Evolutionary conservation across 2,797 vertebrate genomes (phyloP).

Genomic region (Esox masquinongy): DNA sequence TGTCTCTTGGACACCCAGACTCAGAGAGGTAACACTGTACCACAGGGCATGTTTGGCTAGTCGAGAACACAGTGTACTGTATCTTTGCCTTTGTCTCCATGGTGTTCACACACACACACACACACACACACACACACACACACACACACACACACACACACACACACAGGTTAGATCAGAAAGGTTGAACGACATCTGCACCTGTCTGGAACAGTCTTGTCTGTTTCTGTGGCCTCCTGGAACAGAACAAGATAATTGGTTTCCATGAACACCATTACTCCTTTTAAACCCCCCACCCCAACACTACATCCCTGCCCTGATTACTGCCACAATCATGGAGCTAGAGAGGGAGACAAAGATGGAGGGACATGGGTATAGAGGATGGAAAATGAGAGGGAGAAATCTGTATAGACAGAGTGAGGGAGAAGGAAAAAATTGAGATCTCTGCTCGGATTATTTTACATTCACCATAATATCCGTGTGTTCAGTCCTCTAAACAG

Average conservation of each 20-base stretch:
- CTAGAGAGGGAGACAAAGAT: neutral
- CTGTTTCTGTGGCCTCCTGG: neutral
- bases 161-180: slow-evolving; percentile 18
- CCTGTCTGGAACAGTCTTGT: neutral
- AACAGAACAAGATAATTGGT: too few relatives aligned
- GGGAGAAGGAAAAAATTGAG: neutral
- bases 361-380: neutral
- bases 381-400: neutral
- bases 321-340: too few relatives aligned
- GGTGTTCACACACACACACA: neutral
- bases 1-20: neutral
- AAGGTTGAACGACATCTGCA: slow-evolving; percentile 6
- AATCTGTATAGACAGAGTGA: neutral
- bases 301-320: too few relatives aligned
- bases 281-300: too few relatives aligned
- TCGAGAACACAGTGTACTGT: neutral
- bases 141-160: too few relatives aligned
- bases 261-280: neutral
- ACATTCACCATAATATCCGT: too few relatives aligned
- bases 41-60: slow-evolving; percentile 22
- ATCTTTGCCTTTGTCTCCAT: slow-evolving; percentile 1
- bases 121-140: slow-evolving; percentile 2
- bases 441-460: too few relatives aligned
- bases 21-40: slow-evolving; percentile 1
- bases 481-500: too few relatives aligned